A percentile compares a stretch with the other conserved stretches of the same genome.
Evolutionary conservation across 2,888 invertebrate species (phyloP).

Genomic region (Meiosimyza decipiens): DNA sequence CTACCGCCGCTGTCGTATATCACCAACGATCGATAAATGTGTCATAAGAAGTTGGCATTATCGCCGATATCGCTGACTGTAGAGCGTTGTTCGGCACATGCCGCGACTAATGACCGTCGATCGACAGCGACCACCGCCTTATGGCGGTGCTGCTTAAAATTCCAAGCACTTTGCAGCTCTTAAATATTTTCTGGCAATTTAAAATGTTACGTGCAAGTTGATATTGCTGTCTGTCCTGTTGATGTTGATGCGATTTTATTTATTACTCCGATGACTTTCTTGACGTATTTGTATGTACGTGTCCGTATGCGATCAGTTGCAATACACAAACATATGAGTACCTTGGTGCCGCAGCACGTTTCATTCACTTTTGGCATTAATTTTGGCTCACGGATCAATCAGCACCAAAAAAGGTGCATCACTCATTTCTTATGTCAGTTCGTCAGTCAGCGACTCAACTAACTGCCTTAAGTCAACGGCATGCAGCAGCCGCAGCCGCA

Average conservation of each 20-base stretch:
- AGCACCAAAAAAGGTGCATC: slow-evolving; percentile 56
- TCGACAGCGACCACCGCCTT: slow-evolving; percentile 36
- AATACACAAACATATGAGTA: slow-evolving; percentile 14
- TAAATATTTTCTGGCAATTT: slow-evolving; percentile 20
- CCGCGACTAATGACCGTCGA: slow-evolving; percentile 38
- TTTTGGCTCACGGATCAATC: slow-evolving; percentile 54
- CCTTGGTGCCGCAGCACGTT: slow-evolving; percentile 5
- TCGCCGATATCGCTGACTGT: slow-evolving; percentile 24
- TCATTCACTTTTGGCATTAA: slow-evolving; percentile 26
- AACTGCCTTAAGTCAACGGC: background rate
- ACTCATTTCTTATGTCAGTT: slow-evolving; percentile 46
- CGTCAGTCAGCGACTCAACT: slow-evolving; percentile 37
- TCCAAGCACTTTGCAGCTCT: slow-evolving; percentile 27
- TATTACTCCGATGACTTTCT: slow-evolving; percentile 15
- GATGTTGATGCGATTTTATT: slow-evolving; percentile 13
- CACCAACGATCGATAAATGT: slow-evolving; percentile 49
- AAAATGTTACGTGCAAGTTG: slow-evolving; percentile 19
- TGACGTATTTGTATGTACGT: slow-evolving; percentile 31
- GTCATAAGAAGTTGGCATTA: slow-evolving; percentile 47
- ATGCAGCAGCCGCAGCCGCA: background rate
- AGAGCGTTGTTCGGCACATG: slow-evolving; percentile 42
- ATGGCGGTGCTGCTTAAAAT: slow-evolving; percentile 32
- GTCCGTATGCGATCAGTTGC: slow-evolving; percentile 17
- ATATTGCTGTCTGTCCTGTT: slow-evolving; percentile 2
- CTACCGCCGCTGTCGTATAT: slow-evolving; percentile 42